phyloP scores from a whole-genome alignment of 1,140 invertebrate species.

The Tetramorium simillimum region DNA sequence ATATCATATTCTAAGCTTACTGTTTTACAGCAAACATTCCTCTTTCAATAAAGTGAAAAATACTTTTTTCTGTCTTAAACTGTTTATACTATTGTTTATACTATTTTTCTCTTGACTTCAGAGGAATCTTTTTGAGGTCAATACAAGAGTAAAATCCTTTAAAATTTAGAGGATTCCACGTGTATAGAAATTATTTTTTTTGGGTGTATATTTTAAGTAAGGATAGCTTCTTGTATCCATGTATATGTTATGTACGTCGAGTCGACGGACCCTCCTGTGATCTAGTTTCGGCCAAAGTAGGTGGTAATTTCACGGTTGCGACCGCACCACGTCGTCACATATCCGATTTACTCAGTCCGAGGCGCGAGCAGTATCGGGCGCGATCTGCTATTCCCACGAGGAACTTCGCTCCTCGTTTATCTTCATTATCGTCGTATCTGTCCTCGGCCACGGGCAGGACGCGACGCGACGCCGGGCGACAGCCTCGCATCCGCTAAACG shows the following conservation, averaged over 20 bases:
- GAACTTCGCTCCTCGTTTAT: conserved; percentile 73
- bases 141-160: no score
- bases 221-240: neutral
- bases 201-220: no score
- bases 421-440: conserved; percentile 74
- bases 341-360: conserved; percentile 31
- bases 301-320: conserved; percentile 47
- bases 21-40: no score
- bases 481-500: conserved; percentile 31
- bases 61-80: no score
- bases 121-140: no score
- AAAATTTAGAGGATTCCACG: no score
- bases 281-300: conserved; percentile 50
- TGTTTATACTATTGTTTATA: no score
- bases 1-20: no score
- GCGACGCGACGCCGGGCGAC: neutral
- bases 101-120: no score
- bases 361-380: conserved; percentile 49
- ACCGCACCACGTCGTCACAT: conserved; percentile 2
- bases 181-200: no score
- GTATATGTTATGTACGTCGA: neutral
- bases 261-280: neutral
- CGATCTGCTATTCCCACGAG: conserved; percentile 72
- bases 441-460: conserved; percentile 37
- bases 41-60: no score